These are phyloP conservation scores for Embiotoca jacksoni DNA, from an alignment of 2,113 vertebrate genomes.

Conservation along the genomic window DNA sequence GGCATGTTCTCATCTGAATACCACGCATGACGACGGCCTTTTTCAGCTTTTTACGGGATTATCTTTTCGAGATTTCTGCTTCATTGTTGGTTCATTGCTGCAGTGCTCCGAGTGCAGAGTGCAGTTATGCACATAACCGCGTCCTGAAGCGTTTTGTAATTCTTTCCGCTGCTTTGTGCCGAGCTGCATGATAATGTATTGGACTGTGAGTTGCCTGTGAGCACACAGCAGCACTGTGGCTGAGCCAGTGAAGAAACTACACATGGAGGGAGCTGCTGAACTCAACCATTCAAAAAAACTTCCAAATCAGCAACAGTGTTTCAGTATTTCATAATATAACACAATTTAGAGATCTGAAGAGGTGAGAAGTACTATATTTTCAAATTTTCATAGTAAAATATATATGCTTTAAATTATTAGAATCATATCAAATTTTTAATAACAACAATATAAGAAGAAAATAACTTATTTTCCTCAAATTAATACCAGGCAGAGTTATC, in stretches of 20 bases:
- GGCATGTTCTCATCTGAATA: slow-evolving; percentile 45
- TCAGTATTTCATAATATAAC: neutral
- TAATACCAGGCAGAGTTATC: neutral
- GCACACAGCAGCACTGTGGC: neutral
- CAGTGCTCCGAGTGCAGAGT: neutral
- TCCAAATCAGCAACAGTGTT: neutral
- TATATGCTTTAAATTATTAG: no score
- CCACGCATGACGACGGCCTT: neutral
- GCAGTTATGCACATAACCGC: slow-evolving; percentile 21
- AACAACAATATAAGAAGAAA: no score
- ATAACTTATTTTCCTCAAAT: neutral
- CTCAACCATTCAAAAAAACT: neutral
- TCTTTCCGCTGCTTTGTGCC: neutral
- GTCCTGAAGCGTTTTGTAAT: slow-evolving; percentile 5
- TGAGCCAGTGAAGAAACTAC: neutral
- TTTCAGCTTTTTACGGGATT: slow-evolving; percentile 27
- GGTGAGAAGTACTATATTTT: no score
- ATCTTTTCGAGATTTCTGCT: slow-evolving; percentile 23
- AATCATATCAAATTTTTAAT: no score
- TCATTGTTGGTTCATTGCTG: slow-evolving; percentile 36
- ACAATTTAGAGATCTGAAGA: no score
- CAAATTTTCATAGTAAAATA: no score
- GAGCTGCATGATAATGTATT: neutral
- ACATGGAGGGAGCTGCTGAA: neutral
- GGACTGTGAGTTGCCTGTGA: neutral